Percentiles rank a stretch among this genome's conserved stretches.
phyloP scores from a whole-genome alignment of 2,797 vertebrate species.

The Vultur gryphus region DNA sequence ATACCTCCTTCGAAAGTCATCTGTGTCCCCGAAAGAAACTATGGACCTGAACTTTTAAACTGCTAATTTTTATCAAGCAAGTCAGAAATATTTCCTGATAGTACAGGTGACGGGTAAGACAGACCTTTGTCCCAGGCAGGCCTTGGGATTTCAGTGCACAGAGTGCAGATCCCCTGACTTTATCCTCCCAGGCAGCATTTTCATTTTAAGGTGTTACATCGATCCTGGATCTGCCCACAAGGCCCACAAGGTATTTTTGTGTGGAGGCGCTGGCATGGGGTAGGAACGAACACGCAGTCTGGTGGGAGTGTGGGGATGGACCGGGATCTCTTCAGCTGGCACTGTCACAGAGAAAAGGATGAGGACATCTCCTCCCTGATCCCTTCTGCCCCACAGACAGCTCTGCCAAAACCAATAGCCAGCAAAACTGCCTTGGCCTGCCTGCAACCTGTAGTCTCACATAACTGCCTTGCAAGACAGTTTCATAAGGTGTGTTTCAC shows the following conservation, averaged over 20 bases:
- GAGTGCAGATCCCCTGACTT: not conserved
- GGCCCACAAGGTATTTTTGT: not conserved
- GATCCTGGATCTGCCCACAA: not conserved
- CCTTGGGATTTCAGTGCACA: not conserved
- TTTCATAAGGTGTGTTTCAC: not conserved
- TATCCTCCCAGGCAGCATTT: not conserved
- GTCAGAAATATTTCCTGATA: not conserved
- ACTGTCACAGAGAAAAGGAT: not conserved
- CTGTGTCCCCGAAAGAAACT: not conserved
- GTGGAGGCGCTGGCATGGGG: rapidly evolving
- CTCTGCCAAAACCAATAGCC: not conserved
- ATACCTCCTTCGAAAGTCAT: not conserved
- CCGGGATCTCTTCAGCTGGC: not conserved
- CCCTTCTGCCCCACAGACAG: not conserved
- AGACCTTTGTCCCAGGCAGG: not conserved
- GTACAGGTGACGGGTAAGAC: not conserved
- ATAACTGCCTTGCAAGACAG: not conserved
- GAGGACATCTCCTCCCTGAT: not conserved
- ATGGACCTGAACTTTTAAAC: not conserved
- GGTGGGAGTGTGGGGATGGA: not conserved
- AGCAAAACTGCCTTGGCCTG: not conserved
- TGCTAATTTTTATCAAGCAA: not conserved
- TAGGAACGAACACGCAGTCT: not conserved
- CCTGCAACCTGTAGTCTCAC: not conserved
- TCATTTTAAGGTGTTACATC: not conserved